A percentile compares a stretch with the other conserved stretches of the same genome.
Conservation (phyloP, 2,888 invertebrate species). For the Acleris cristana region DNA sequence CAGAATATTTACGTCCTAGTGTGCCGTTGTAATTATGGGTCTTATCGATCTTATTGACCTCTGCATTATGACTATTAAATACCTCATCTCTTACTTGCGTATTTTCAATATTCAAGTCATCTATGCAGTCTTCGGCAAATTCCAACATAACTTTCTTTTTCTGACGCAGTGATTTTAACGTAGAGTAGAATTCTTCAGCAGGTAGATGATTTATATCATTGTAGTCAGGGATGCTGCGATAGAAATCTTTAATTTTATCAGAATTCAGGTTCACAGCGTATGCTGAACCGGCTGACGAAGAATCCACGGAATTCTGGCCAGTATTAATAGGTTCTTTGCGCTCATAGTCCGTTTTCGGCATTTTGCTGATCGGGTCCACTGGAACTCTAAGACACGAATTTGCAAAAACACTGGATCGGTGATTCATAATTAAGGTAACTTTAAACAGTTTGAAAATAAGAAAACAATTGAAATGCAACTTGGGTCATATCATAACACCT, state of each 20-base stretch:
- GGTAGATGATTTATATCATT: constrained; percentile 90
- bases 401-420: constrained; percentile 86
- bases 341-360: constrained; percentile 88
- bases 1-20: constrained; percentile 48
- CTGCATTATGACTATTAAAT: constrained; percentile 38
- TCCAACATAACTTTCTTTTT: constrained; percentile 83
- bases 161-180: constrained; percentile 86
- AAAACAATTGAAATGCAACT: neutral
- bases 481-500: neutral
- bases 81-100: constrained; percentile 8
- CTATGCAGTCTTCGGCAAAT: constrained; percentile 63
- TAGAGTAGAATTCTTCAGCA: constrained; percentile 89
- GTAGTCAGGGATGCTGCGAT: constrained; percentile 91
- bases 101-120: constrained; percentile 51
- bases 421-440: constrained; percentile 59
- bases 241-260: constrained; percentile 87
- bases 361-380: constrained; percentile 87
- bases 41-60: constrained; percentile 44
- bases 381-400: constrained; percentile 89
- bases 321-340: constrained; percentile 72
- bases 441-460: neutral
- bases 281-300: constrained; percentile 62
- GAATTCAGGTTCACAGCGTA: constrained; percentile 73
- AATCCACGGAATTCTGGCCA: constrained; percentile 69
- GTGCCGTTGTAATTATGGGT: constrained; percentile 39